Evolutionary conservation across 2,888 invertebrate species (phyloP).

Genomic region (Rutpela maculata): DNA sequence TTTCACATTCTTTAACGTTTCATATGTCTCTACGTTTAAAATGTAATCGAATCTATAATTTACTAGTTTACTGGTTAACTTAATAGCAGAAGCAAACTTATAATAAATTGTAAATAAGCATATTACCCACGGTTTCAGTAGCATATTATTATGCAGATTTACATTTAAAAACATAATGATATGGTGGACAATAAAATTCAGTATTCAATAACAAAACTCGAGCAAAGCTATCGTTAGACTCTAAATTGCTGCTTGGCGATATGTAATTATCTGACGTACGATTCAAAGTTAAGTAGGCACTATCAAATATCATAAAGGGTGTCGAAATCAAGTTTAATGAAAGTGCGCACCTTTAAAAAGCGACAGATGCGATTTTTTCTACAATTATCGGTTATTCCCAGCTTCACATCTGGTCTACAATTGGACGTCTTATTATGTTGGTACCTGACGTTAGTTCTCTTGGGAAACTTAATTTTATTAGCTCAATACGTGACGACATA

Average conservation of each 20-base stretch:
- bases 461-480: slow-evolving; percentile 28
- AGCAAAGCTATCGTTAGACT: slow-evolving; percentile 17
- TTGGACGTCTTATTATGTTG: slow-evolving; percentile 22
- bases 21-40: slow-evolving; percentile 29
- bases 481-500: slow-evolving; percentile 28
- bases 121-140: slow-evolving; percentile 32
- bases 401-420: slow-evolving; percentile 48
- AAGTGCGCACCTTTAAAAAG: slow-evolving; percentile 43
- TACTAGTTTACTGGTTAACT: slow-evolving; percentile 25
- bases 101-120: slow-evolving; percentile 24
- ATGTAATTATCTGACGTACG: slow-evolving; percentile 27
- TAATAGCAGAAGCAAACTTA: slow-evolving; percentile 17
- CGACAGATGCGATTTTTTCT: slow-evolving; percentile 55
- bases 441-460: slow-evolving; percentile 37
- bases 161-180: slow-evolving; percentile 28
- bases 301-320: slow-evolving; percentile 57
- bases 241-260: background rate
- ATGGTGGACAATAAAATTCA: slow-evolving; percentile 29
- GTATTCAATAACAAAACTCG: slow-evolving; percentile 22
- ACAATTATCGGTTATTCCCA: slow-evolving; percentile 50
- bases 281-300: slow-evolving; percentile 44
- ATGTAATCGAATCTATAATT: slow-evolving; percentile 25
- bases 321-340: slow-evolving; percentile 49
- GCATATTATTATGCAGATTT: slow-evolving; percentile 33
- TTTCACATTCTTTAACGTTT: slow-evolving; percentile 21